phyloP scores from a whole-genome alignment of 2,113 vertebrate species.

The Puntigrus tetrazona region DNA sequence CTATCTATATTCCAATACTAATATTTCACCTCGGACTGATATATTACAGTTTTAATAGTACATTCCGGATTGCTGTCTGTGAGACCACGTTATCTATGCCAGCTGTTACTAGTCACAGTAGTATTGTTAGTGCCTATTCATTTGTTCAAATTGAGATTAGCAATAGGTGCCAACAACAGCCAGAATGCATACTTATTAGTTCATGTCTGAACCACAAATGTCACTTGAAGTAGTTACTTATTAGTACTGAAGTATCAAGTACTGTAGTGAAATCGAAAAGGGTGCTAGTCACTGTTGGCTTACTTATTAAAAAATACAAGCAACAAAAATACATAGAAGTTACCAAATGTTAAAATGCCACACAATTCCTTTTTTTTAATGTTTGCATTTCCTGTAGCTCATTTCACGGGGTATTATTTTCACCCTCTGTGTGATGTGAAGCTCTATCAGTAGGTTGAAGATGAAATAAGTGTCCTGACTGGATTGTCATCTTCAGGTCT shows the following conservation, averaged over 20 bases:
- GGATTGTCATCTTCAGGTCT: constrained; percentile 16
- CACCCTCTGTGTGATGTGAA: background rate
- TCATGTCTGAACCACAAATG: background rate
- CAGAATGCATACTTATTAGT: background rate
- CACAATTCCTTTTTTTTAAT: background rate
- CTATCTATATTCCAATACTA: background rate
- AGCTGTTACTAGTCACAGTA: background rate
- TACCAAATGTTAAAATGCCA: background rate
- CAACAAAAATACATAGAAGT: background rate
- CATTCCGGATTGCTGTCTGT: background rate
- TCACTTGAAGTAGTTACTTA: no score
- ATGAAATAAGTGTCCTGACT: constrained; percentile 32
- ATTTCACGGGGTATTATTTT: background rate
- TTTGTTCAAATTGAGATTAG: background rate
- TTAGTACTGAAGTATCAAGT: no score
- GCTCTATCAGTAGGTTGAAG: constrained; percentile 5
- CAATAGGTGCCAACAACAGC: background rate
- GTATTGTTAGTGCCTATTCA: background rate
- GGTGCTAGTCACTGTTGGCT: background rate
- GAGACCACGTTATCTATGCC: background rate
- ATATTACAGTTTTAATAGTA: background rate
- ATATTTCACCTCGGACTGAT: background rate
- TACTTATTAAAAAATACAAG: background rate
- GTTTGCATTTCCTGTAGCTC: background rate
- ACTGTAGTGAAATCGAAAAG: background rate